Percentiles rank a stretch among this genome's conserved stretches.
Conservation (phyloP, 2,797 vertebrate species). For the Hyperoplus immaculatus region DNA sequence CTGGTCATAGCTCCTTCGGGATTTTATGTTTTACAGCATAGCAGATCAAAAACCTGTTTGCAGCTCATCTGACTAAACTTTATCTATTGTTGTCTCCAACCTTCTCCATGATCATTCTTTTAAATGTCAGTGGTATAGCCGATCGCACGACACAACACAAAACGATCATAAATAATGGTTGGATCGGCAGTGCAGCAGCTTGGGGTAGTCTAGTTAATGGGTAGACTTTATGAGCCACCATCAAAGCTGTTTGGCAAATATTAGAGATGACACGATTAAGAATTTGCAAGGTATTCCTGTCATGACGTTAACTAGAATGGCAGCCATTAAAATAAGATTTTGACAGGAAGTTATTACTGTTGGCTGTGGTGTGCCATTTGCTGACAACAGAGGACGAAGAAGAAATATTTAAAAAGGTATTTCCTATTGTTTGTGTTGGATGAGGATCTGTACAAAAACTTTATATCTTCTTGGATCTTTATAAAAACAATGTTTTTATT, state of each 20-base stretch:
- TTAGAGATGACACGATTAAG: too few species aligned
- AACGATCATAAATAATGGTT: too few species aligned
- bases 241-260: not conserved
- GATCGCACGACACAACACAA: not conserved
- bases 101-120: not conserved
- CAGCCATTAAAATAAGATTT: not conserved
- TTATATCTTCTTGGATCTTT: not conserved
- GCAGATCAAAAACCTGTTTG: not conserved
- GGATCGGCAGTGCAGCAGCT: not conserved
- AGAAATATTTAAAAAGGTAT: not conserved
- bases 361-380: conserved; percentile 11
- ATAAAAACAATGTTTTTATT: not conserved
- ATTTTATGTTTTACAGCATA: not conserved
- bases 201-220: not conserved
- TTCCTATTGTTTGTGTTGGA: not conserved
- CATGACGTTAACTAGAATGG: too few species aligned
- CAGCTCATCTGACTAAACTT: not conserved
- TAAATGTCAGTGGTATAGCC: not conserved
- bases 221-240: not conserved
- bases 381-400: not conserved
- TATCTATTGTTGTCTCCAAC: not conserved
- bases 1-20: not conserved
- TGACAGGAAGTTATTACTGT: not conserved
- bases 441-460: not conserved
- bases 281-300: too few species aligned